Conservation (phyloP, 2,888 invertebrate genomes). For the Mimachlamys varia region DNA sequence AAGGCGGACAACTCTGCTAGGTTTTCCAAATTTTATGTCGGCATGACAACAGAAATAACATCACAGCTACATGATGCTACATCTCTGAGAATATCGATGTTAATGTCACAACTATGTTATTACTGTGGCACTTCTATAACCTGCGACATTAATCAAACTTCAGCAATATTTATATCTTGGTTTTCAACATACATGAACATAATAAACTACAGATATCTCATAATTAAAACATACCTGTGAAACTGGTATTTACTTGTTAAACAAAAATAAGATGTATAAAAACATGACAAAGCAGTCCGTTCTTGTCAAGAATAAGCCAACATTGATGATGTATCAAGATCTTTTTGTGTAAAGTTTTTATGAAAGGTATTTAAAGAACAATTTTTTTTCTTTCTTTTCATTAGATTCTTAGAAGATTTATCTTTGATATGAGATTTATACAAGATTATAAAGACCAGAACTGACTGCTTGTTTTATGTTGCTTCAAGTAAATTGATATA, state of each 20-base stretch:
- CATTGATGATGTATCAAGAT: neutral
- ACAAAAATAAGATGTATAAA: neutral
- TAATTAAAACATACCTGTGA: neutral
- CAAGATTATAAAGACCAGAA: neutral
- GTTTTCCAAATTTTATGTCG: constrained; percentile 38
- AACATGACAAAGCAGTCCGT: neutral
- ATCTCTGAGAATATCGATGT: constrained; percentile 17
- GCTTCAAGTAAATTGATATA: constrained; percentile 47
- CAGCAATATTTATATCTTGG: too few species aligned
- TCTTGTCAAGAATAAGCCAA: neutral
- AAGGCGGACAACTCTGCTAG: constrained; percentile 34
- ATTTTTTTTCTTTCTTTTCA: neutral
- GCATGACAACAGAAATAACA: constrained; percentile 34
- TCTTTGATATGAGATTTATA: too few species aligned
- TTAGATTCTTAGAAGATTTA: constrained; percentile 17
- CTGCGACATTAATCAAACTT: too few species aligned
- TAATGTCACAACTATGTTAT: neutral
- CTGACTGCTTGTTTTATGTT: constrained; percentile 28
- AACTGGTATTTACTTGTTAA: neutral
- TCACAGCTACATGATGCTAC: constrained; percentile 42
- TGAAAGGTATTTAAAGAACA: neutral
- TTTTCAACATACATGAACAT: too few species aligned
- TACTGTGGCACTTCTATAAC: neutral
- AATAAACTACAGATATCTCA: too few species aligned
- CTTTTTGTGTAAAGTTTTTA: neutral